Conservation (phyloP, 1,140 invertebrate species). For the Hermetia illucens region DNA sequence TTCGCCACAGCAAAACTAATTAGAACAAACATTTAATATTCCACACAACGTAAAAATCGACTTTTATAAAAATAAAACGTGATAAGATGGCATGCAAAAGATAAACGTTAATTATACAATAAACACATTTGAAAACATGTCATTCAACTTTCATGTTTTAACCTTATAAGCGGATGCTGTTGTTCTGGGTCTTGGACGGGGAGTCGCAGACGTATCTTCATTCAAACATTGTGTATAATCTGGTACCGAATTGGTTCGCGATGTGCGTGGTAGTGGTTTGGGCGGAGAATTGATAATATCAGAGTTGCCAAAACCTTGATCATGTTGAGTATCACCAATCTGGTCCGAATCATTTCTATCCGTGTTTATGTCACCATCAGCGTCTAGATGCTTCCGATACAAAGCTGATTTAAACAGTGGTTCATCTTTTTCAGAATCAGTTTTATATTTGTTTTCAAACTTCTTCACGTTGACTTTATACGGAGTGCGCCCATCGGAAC, state of each 20-base stretch:
- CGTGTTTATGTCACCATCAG: neutral
- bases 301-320: slow-evolving; percentile 8
- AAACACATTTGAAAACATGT: slow-evolving; percentile 1
- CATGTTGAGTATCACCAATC: slow-evolving; percentile 10
- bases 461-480: slow-evolving; percentile 20
- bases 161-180: slow-evolving; percentile 36
- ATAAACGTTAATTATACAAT: no score
- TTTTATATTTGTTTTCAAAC: slow-evolving; percentile 28
- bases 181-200: slow-evolving; percentile 59
- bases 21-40: no score
- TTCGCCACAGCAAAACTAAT: no score
- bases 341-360: neutral
- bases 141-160: slow-evolving; percentile 3
- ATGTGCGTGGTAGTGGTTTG: slow-evolving; percentile 57
- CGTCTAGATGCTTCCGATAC: no score
- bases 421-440: slow-evolving; percentile 23
- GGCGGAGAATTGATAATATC: slow-evolving; percentile 35
- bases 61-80: no score
- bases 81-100: no score
- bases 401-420: no score
- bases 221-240: slow-evolving; percentile 31
- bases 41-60: no score
- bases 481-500: slow-evolving; percentile 1
- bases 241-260: slow-evolving; percentile 46
- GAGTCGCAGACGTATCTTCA: no score